Evolutionary conservation across 2,113 vertebrate species (phyloP).

Genomic region (Paradisaea rubra): DNA sequence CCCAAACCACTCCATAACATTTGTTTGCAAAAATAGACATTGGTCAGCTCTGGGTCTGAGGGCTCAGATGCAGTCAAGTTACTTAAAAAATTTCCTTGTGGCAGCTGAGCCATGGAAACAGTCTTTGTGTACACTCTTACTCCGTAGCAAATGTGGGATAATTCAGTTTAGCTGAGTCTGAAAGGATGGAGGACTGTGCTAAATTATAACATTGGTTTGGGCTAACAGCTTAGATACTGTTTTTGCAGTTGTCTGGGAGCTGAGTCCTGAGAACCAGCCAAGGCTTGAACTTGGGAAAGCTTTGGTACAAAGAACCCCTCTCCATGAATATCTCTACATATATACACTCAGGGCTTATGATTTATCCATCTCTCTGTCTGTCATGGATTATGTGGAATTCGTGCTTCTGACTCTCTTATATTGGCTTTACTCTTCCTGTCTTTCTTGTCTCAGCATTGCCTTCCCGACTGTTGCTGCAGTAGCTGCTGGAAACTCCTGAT

Average conservation of each 20-base stretch:
- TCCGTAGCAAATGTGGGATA: background rate
- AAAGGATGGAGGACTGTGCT: background rate
- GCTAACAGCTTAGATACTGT: background rate
- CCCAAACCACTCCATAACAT: background rate
- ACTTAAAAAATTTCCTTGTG: background rate
- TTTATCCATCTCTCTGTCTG: background rate
- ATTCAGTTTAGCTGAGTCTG: background rate
- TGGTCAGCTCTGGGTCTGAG: background rate
- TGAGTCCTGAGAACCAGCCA: background rate
- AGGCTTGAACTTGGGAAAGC: background rate
- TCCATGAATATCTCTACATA: background rate
- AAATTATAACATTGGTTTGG: background rate
- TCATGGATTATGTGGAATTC: background rate
- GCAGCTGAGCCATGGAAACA: background rate
- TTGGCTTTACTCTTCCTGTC: background rate
- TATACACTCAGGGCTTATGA: background rate
- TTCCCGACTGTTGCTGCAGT: background rate
- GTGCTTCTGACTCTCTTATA: background rate
- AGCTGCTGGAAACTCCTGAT: background rate
- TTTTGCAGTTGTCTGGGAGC: background rate
- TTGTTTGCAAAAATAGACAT: background rate
- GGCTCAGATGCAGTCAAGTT: background rate
- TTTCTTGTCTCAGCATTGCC: background rate
- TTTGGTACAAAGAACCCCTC: background rate
- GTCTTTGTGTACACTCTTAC: background rate